A percentile compares a stretch with the other conserved stretches of the same genome.
Conservation (phyloP, 1,140 invertebrate genomes). For the Drosophila navojoa region DNA sequence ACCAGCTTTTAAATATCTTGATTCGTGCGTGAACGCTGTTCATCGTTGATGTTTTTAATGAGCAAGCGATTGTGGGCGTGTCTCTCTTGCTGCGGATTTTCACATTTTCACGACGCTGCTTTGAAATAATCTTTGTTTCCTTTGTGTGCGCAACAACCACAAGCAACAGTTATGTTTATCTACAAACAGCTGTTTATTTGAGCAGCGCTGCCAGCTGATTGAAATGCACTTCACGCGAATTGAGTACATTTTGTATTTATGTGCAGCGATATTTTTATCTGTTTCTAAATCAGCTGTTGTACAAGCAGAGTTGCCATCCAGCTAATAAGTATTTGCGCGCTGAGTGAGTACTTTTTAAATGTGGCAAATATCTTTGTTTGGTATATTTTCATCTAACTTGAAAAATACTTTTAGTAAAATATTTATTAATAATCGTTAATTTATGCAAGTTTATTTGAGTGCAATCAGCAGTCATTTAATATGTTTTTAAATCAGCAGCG, state of each 20-base stretch:
- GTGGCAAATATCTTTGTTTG: too few species aligned
- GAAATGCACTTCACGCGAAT: not conserved
- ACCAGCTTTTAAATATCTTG: constrained; percentile 77
- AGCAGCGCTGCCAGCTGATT: constrained; percentile 24
- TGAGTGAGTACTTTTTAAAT: too few species aligned
- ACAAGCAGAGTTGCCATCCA: too few species aligned
- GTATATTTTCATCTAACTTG: too few species aligned
- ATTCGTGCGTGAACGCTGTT: constrained; percentile 65
- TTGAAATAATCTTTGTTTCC: constrained; percentile 3
- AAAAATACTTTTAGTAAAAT: too few species aligned
- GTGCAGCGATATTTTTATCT: too few species aligned
- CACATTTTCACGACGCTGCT: constrained; percentile 48
- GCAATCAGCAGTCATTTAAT: too few species aligned
- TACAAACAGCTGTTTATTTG: constrained; percentile 16
- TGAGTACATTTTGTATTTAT: not conserved
- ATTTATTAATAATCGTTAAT: too few species aligned
- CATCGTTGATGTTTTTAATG: constrained; percentile 34
- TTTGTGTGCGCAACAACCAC: constrained; percentile 28
- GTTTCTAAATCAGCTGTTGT: too few species aligned
- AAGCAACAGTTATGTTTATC: constrained; percentile 23
- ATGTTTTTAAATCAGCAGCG: not conserved
- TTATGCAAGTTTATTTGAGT: too few species aligned
- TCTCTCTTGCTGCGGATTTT: constrained; percentile 21
- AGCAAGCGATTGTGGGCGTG: constrained; percentile 24
- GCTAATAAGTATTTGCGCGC: too few species aligned